Conservation (phyloP, 2,888 invertebrate genomes). For the Tribolium freemani region DNA sequence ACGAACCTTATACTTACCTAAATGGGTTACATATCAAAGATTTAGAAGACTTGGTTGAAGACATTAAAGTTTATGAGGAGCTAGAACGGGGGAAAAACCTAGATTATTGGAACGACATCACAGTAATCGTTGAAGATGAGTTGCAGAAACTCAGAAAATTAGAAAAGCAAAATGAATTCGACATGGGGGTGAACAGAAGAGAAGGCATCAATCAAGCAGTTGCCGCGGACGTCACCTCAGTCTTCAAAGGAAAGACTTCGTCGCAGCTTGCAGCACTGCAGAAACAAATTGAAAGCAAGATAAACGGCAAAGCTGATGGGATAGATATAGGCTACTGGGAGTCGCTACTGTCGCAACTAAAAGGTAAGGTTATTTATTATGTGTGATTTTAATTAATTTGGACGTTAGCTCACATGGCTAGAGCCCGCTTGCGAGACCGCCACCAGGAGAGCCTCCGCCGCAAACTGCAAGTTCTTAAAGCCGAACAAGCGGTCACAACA, state of each 20-base stretch:
- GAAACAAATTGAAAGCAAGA: slow-evolving; percentile 87
- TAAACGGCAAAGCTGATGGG: slow-evolving; percentile 86
- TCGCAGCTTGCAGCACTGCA: slow-evolving; percentile 88
- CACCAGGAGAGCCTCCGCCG: slow-evolving; percentile 91
- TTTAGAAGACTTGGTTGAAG: slow-evolving; percentile 95
- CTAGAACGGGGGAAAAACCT: slow-evolving; percentile 90
- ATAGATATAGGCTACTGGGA: slow-evolving; percentile 99
- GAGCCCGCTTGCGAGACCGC: slow-evolving; percentile 90
- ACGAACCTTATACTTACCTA: slow-evolving; percentile 96
- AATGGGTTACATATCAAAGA: slow-evolving; percentile 92
- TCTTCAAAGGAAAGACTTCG: slow-evolving; percentile 95
- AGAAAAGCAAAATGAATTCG: slow-evolving; percentile 75
- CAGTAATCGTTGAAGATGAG: slow-evolving; percentile 95
- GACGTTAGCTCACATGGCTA: slow-evolving; percentile 87
- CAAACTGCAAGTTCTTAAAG: slow-evolving; percentile 91
- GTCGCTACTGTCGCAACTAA: slow-evolving; percentile 92
- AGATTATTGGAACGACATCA: slow-evolving; percentile 96
- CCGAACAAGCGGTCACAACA: slow-evolving; percentile 78
- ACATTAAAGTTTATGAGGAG: slow-evolving; percentile 96
- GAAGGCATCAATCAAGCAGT: slow-evolving; percentile 90
- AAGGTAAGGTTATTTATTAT: slow-evolving; percentile 69
- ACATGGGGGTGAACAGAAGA: slow-evolving; percentile 70
- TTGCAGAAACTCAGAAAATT: slow-evolving; percentile 86
- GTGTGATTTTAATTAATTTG: background rate
- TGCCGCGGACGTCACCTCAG: slow-evolving; percentile 87